A percentile compares a stretch with the other conserved stretches of the same genome.
phyloP scores from a whole-genome alignment of 2,113 vertebrate species.

The Pao palembangensis region DNA sequence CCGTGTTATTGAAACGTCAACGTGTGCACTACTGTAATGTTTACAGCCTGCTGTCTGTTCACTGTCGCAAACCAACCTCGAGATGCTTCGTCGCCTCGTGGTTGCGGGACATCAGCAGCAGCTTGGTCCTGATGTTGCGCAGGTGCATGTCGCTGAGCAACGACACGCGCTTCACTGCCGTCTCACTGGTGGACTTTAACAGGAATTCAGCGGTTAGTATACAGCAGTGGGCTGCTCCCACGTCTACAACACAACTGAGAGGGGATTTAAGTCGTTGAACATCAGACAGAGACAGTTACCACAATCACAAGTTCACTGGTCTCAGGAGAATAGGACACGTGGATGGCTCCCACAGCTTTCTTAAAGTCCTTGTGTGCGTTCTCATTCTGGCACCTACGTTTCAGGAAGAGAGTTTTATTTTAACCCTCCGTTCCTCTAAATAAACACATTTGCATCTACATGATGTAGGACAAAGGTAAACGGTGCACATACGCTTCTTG shows the following conservation, averaged over 20 bases:
- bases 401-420: not conserved
- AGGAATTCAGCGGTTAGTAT: not conserved
- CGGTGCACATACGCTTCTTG: slow-evolving; percentile 72
- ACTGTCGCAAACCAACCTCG: slow-evolving; percentile 75
- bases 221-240: not conserved
- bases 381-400: slow-evolving; percentile 81
- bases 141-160: slow-evolving; percentile 90
- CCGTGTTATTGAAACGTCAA: too few species aligned
- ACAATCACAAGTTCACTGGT: slow-evolving; percentile 81
- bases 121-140: slow-evolving; percentile 87
- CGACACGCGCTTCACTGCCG: slow-evolving; percentile 83
- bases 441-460: too few species aligned
- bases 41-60: too few species aligned
- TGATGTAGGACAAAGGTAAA: not conserved
- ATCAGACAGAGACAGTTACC: slow-evolving; percentile 61
- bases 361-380: slow-evolving; percentile 89
- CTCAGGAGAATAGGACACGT: slow-evolving; percentile 80
- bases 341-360: slow-evolving; percentile 83
- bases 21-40: too few species aligned
- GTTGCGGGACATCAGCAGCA: slow-evolving; percentile 85
- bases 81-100: slow-evolving; percentile 90
- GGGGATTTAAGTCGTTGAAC: not conserved
- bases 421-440: not conserved
- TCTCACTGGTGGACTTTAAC: slow-evolving; percentile 80
- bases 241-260: not conserved